Base-by-base conservation (phyloP, 2,797 vertebrate genomes). In the Myotis daubentonii region DNA sequence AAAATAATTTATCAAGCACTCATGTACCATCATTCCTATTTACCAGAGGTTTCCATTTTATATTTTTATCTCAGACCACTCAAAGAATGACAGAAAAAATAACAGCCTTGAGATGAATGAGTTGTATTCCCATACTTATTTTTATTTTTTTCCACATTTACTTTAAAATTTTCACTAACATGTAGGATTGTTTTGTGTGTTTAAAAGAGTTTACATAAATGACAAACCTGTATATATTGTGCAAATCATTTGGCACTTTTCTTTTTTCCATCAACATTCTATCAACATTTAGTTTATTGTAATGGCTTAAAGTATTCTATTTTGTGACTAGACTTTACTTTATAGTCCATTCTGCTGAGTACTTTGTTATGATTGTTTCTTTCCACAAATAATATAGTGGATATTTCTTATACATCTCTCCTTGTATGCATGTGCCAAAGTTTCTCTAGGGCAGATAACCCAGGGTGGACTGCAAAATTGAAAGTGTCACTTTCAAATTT, bases 251-350 rank as follows among this genome's bases (percentile, higher is more conserved):
- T 82, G 49, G 23, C 41, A 83, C 36, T 87, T 92, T 92, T 30
- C 25, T 96, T 87, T 80, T 90, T 91, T 83, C 38, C 6, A 72
- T 57, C 2, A 84, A 49, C 41, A 72, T 60, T 85, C 82, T 80
- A n/a, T 91, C 76, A 62, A 90, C 33, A 57, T 75, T 80, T 87
- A 53, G 38, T 80, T 89, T 80, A 71, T 86, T 80, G 2, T 55
- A 89, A 72, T 87, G 74, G 19, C 70, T 83, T 75, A 38, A 71
- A 25, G 38, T 13, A 38, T 87, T 84, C 28, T 17, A 33, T 66
- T 86, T 80, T 87, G 84, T 30, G 47, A 87, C 76, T 79, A 85
- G 71, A 62, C 19, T 36, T 30, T n/a, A 47, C 33, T 88, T 88
- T 83, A 66, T 93, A 13, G 30, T 53, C 33, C 1, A 51, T 82